Evolutionary conservation across 2,113 vertebrate genomes (phyloP), one percentile per base, ranked within the genome.

Genomic region (Sphyrna mokarran): DNA sequence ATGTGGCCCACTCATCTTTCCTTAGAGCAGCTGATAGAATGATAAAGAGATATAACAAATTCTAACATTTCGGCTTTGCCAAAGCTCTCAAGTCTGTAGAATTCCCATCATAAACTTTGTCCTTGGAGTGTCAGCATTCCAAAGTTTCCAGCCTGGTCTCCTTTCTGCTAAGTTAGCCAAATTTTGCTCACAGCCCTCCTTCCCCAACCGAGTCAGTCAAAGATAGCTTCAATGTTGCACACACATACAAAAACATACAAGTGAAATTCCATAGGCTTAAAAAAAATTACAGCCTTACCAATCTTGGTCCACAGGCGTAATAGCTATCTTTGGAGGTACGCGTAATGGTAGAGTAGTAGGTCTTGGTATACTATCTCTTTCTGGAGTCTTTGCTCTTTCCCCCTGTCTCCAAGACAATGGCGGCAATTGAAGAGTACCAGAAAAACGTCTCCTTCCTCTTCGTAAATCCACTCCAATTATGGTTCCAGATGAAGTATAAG

Each of bases 371-470:
- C 97, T 95, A 54, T 98, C 98, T 40, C 98, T 98, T 43, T 99
- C 98, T 0, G 99, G 99, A 0, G 98, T 98, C 76, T 96, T 97
- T 0, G 98, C 98, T 90, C 96, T 97, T 96, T 99, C 98, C 0
- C 97, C 97, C 96, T 98, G 99, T 95, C 99, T 97, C 97, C 98
- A 99, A 89, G 98, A 98, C 96, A 99, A 96, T 0, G 99, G 99
- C 0, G 99, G 99, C 96, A 99, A 96, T 97, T 98, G 98, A 95
- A 99, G 96, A 95, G 98, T 99, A 43, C 99, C 99, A 0, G 99
- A 99, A 96, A 98, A 98, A 9, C 98, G 98, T 0, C 98, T 96
- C 96, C 98, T 98, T 89, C 99, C 98, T 96, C 97, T 97, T 97
- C 98, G 98, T 95, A 98, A 97, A 96, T 99, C 99, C 0, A 98